Evolutionary conservation across 2,113 vertebrate species (phyloP).

Genomic region (Cairina moschata): DNA sequence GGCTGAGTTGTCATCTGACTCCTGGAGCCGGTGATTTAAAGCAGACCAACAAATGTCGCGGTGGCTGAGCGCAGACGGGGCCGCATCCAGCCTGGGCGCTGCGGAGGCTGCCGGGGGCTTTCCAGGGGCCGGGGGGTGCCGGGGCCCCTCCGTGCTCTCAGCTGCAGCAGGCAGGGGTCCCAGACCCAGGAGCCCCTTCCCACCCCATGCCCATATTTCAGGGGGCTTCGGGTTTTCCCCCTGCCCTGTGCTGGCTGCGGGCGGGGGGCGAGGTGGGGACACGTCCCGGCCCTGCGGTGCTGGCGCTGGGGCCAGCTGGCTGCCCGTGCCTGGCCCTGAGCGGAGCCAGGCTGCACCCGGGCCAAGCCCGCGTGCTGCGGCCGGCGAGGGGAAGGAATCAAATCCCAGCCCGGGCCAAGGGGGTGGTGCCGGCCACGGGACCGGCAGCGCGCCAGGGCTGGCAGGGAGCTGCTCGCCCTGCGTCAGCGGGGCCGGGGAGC

Average conservation of each 20-base stretch:
- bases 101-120: neutral
- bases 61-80: neutral
- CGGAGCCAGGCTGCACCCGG: neutral
- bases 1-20: constrained; percentile 46
- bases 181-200: neutral
- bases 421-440: neutral
- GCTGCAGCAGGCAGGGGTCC: fast-evolving
- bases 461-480: neutral
- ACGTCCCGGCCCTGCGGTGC: neutral
- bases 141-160: neutral
- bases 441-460: neutral
- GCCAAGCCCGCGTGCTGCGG: neutral
- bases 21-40: neutral
- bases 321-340: neutral
- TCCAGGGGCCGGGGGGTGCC: fast-evolving
- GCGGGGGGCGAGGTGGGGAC: neutral
- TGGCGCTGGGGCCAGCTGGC: neutral
- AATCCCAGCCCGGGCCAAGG: neutral
- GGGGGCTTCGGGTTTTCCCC: fast-evolving
- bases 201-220: fast-evolving
- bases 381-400: neutral
- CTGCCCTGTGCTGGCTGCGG: neutral
- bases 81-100: neutral
- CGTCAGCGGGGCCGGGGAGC: neutral
- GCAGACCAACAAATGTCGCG: neutral